phyloP scores from a whole-genome alignment of 2,888 invertebrate species.

The Campoplex capitator region DNA sequence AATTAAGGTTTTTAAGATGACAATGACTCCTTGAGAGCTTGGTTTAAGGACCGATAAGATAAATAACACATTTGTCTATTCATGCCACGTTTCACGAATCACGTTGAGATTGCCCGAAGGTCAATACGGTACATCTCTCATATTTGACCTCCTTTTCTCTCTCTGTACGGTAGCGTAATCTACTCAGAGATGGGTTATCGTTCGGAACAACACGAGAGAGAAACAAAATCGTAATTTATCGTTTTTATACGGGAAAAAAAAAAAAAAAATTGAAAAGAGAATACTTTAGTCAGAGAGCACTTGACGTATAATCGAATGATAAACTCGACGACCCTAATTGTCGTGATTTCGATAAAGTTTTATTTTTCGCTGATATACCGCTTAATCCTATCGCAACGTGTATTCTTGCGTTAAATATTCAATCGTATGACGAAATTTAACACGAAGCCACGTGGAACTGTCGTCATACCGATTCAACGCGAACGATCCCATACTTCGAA shows the following conservation, averaged over 20 bases:
- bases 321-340: conserved; percentile 53
- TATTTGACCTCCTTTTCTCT: conserved; percentile 21
- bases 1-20: neutral
- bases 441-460: neutral
- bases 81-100: conserved; percentile 24
- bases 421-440: neutral
- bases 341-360: conserved; percentile 14
- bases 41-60: conserved; percentile 4
- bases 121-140: conserved; percentile 23
- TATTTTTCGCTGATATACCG: conserved; percentile 30
- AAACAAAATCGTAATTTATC: neutral
- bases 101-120: conserved; percentile 32
- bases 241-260: neutral
- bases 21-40: neutral
- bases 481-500: neutral
- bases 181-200: neutral
- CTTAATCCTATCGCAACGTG: neutral
- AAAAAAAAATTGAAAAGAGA: neutral
- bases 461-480: neutral
- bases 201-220: conserved; percentile 3
- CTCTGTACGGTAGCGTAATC: neutral
- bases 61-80: conserved; percentile 37
- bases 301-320: conserved; percentile 39
- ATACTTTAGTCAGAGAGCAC: neutral
- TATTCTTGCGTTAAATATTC: neutral